Evolutionary conservation across 1,140 invertebrate genomes (phyloP), one percentile per base, ranked within the genome.

Genomic region (Neuroterus valhalla): DNA sequence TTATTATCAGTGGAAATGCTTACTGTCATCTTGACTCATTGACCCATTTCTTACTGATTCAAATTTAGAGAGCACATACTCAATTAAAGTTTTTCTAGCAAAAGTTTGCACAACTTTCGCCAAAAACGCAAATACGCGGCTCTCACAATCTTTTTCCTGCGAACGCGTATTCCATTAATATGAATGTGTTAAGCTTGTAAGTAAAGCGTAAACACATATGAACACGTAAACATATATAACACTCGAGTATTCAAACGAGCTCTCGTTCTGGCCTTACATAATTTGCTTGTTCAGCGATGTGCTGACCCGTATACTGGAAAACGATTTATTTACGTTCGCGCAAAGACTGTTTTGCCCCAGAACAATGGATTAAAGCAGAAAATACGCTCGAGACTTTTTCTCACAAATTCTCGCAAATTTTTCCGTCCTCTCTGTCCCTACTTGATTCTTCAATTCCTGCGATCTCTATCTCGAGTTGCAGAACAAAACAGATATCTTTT

Each of bases 271-370:
- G 80, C 77, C 83, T 86, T 86, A 86, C 83, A 82, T 86, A 85
- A 86, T 86, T 86, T 81, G 78, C 84, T 86, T 87, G 85, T 85
- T 86, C 86, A 85, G 84, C 86, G 78, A 85, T 84, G 82, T 81
- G 79, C 81, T 87, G 86, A 87, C 86, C 86, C 79, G 82, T 85
- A 87, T 87, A 82, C 79, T 79, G 78, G 77, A 82, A 83, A 83
- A 75, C 81, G 74, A 82, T 81, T 77, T 77, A 77, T 74, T 81
- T 78, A 74, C 73, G 71, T 74, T 74, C 72, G 70, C 71, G 72
- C 74, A 70, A 66, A 66, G 67, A 72, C 75, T 45, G 38, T 43
- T 62, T 17, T 48, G 71, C 76, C 55, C 46, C 75, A 55, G 50
- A 74, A 76, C 77, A 79, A 79, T 79, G 72, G 74, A 71, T 68